Conservation (phyloP, 2,888 invertebrate species). For the Itoplectis maculator region DNA sequence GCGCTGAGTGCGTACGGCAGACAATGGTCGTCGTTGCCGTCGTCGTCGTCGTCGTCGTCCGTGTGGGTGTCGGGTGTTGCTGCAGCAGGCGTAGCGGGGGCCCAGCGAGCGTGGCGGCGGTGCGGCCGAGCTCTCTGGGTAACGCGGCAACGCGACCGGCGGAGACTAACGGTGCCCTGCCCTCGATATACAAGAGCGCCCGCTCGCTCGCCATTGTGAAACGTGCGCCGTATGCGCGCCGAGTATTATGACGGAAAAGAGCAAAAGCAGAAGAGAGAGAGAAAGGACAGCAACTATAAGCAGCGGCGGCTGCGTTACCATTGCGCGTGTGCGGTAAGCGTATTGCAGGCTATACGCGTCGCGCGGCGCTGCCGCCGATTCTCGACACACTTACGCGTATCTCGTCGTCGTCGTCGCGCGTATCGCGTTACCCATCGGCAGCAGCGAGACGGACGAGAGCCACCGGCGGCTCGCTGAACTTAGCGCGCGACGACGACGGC, state of each 20-base stretch:
- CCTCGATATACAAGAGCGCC: slow-evolving; percentile 77
- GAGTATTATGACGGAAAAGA: slow-evolving; percentile 80
- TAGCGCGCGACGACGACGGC: too few relatives aligned
- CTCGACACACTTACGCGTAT: slow-evolving; percentile 78
- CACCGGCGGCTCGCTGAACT: not conserved
- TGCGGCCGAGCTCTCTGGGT: slow-evolving; percentile 73
- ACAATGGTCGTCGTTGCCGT: slow-evolving; percentile 13
- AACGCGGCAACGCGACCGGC: slow-evolving; percentile 80
- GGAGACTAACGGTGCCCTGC: slow-evolving; percentile 81
- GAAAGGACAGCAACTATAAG: slow-evolving; percentile 44
- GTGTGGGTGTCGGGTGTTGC: slow-evolving; percentile 32
- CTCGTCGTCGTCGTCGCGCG: slow-evolving; percentile 10
- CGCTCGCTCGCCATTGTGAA: slow-evolving; percentile 78
- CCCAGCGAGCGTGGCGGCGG: slow-evolving; percentile 22
- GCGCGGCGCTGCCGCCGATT: slow-evolving; percentile 3
- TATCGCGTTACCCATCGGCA: slow-evolving; percentile 30
- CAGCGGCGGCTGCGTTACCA: too few relatives aligned
- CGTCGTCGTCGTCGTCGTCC: too few relatives aligned
- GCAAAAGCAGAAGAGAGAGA: slow-evolving; percentile 52
- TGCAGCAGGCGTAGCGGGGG: not conserved
- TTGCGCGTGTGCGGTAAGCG: slow-evolving; percentile 6
- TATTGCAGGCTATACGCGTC: not conserved
- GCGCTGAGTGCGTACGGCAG: slow-evolving; percentile 6
- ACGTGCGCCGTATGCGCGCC: slow-evolving; percentile 76
- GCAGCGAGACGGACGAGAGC: not conserved